Evolutionary conservation across 2,888 invertebrate species (phyloP).

Genomic region (Pheosia gnoma): DNA sequence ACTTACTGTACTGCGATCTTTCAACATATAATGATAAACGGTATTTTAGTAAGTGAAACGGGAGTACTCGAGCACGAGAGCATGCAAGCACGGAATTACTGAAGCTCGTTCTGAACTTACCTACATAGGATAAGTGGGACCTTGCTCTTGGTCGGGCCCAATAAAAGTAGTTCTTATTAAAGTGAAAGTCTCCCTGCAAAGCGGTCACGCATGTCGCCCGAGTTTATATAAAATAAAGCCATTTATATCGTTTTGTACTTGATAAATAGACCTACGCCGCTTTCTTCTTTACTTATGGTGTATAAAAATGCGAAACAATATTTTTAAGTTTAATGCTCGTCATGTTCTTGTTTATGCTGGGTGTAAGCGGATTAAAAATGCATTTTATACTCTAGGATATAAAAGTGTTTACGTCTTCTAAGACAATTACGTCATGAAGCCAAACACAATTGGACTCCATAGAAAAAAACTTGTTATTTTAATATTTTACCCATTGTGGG

Average conservation of each 20-base stretch:
- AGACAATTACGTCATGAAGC: too few species aligned
- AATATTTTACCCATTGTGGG: too few species aligned
- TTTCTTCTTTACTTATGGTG: constrained; percentile 14
- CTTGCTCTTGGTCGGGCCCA: constrained; percentile 10
- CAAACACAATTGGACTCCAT: too few species aligned
- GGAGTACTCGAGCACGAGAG: background rate
- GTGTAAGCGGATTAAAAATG: too few species aligned
- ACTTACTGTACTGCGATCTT: constrained; percentile 1
- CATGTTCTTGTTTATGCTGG: too few species aligned
- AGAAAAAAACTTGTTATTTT: too few species aligned
- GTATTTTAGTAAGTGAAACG: background rate
- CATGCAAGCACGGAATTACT: background rate
- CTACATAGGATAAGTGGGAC: background rate
- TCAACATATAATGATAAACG: background rate
- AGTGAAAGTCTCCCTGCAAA: constrained; percentile 32
- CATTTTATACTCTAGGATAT: too few species aligned
- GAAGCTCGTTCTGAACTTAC: background rate
- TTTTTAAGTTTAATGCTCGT: too few species aligned
- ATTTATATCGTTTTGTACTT: constrained; percentile 13
- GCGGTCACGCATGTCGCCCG: constrained; percentile 23
- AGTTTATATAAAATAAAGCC: constrained; percentile 23
- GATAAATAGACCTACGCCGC: constrained; percentile 15
- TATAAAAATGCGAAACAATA: too few species aligned
- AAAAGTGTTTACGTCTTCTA: too few species aligned
- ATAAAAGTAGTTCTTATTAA: constrained; percentile 14